These are phyloP conservation scores for Hipparchia semele DNA, from an alignment of 2,888 invertebrate species.

Conservation along the genomic window DNA sequence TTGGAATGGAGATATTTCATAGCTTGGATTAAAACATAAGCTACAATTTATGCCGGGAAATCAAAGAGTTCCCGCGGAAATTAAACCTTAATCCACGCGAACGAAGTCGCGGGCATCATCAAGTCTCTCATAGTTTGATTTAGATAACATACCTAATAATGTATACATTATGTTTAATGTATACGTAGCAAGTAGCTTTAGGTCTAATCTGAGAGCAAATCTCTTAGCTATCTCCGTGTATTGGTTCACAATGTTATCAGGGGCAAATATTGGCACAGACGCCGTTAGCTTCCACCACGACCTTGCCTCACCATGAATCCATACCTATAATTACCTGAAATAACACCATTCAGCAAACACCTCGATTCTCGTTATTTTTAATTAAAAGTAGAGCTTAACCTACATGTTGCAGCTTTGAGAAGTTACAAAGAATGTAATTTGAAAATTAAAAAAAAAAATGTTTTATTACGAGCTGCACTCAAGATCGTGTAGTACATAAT, in stretches of 20 bases:
- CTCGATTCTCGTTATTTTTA: slow-evolving; percentile 51
- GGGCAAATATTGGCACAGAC: slow-evolving; percentile 73
- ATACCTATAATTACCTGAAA: slow-evolving; percentile 59
- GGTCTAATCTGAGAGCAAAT: slow-evolving; percentile 77
- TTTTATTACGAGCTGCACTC: no score
- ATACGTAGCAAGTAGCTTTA: slow-evolving; percentile 65
- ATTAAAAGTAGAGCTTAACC: slow-evolving; percentile 52
- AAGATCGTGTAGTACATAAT: no score
- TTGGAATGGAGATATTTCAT: no score
- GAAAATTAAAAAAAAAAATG: no score
- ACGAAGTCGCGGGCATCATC: no score
- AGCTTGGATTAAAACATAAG: no score
- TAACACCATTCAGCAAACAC: slow-evolving; percentile 56
- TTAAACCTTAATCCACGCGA: no score
- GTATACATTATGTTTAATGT: slow-evolving; percentile 47
- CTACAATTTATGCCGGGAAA: no score
- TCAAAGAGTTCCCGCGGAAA: no score
- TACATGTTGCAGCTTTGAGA: no score
- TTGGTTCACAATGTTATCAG: slow-evolving; percentile 80
- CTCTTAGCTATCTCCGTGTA: slow-evolving; percentile 68
- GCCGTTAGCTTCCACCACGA: slow-evolving; percentile 69
- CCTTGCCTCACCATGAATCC: slow-evolving; percentile 63
- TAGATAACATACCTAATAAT: background rate
- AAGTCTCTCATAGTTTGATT: background rate
- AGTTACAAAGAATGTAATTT: no score